Percentiles rank a stretch among this genome's conserved stretches.
Evolutionary conservation across 2,113 vertebrate species (phyloP).

Genomic region (Sphaerodactylus townsendi): DNA sequence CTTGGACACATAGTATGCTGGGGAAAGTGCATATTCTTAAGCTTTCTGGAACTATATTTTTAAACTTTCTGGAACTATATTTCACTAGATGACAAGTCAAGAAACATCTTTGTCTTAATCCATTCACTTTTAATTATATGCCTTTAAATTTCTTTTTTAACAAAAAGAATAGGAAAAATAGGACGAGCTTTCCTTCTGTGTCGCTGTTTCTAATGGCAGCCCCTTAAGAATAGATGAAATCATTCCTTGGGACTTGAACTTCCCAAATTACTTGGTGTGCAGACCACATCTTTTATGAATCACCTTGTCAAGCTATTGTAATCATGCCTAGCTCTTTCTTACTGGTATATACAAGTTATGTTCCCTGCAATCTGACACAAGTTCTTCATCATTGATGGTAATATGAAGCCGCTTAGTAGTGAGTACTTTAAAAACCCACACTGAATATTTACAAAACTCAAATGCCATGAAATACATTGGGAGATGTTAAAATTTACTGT

Average conservation of each 20-base stretch:
- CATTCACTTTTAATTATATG: background rate
- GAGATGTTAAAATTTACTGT: slow-evolving; percentile 16
- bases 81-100: background rate
- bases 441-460: slow-evolving; percentile 12
- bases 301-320: background rate
- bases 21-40: background rate
- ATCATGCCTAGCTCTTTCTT: background rate
- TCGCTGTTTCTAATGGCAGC: background rate
- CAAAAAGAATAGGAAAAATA: background rate
- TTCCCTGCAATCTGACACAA: background rate
- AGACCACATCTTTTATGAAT: background rate
- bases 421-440: background rate
- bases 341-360: background rate
- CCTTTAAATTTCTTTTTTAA: slow-evolving; percentile 5
- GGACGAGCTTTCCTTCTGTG: background rate
- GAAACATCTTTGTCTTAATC: background rate
- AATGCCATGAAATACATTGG: slow-evolving; percentile 4
- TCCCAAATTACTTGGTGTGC: background rate
- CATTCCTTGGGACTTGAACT: background rate
- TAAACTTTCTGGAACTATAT: slow-evolving; percentile 34
- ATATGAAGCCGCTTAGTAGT: background rate
- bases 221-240: background rate
- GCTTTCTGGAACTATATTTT: slow-evolving; percentile 44
- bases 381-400: background rate
- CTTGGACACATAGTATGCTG: slow-evolving; percentile 41